phyloP scores from a whole-genome alignment of 2,888 invertebrate species.

The Timema podura region DNA sequence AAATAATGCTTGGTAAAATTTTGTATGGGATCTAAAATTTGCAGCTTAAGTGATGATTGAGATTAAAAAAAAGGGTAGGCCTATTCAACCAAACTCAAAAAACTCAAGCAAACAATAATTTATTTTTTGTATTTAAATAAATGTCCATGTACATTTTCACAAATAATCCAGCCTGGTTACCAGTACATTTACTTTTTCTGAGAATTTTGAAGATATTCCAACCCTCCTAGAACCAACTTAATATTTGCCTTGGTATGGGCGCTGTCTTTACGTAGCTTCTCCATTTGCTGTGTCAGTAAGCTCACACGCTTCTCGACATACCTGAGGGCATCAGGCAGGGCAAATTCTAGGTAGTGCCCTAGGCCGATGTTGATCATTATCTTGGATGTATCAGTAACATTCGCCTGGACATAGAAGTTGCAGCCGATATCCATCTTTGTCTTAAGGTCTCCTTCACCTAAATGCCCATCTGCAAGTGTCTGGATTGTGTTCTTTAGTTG shows the following conservation, averaged over 20 bases:
- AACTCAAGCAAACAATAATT: too few species aligned
- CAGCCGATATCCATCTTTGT: constrained; percentile 78
- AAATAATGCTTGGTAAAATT: too few species aligned
- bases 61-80: too few species aligned
- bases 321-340: constrained; percentile 62
- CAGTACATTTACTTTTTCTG: too few species aligned
- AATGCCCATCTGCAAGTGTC: constrained; percentile 54
- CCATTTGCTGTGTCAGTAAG: constrained; percentile 58
- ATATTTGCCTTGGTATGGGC: constrained; percentile 72
- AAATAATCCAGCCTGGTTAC: too few species aligned
- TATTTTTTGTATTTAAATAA: too few species aligned
- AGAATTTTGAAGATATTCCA: constrained; percentile 59
- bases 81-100: too few species aligned
- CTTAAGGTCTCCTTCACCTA: constrained; percentile 56
- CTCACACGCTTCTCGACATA: constrained; percentile 67
- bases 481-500: constrained; percentile 69
- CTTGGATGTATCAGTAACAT: constrained; percentile 60
- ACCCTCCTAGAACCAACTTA: constrained; percentile 67
- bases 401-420: constrained; percentile 76
- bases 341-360: constrained; percentile 70
- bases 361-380: constrained; percentile 72
- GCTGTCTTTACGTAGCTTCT: constrained; percentile 60
- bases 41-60: too few species aligned
- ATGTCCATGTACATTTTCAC: too few species aligned
- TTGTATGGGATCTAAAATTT: too few species aligned